phyloP scores from a whole-genome alignment of 2,113 vertebrate genomes.

The Thunnus maccoyii region DNA sequence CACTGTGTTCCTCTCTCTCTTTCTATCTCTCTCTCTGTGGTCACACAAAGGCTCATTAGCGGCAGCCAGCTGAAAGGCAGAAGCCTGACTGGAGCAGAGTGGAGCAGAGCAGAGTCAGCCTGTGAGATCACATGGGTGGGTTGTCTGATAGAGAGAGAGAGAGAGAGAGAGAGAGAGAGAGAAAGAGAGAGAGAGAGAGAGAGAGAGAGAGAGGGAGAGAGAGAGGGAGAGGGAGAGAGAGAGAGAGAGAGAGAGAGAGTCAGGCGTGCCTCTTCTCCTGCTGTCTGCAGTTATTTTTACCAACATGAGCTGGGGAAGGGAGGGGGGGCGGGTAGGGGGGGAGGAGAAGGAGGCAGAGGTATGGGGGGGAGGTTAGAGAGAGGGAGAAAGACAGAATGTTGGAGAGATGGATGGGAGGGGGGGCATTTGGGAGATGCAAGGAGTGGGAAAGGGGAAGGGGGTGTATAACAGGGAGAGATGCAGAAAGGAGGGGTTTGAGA shows the following conservation, averaged over 20 bases:
- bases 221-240: slow-evolving; percentile 65
- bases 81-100: slow-evolving; percentile 89
- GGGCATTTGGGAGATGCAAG: slow-evolving; percentile 42
- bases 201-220: slow-evolving; percentile 59
- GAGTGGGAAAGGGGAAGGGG: slow-evolving; percentile 34
- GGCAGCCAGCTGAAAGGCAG: slow-evolving; percentile 92
- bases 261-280: slow-evolving; percentile 91
- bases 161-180: slow-evolving; percentile 53
- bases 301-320: slow-evolving; percentile 85
- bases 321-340: neutral
- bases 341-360: slow-evolving; percentile 32
- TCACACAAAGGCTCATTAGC: slow-evolving; percentile 99
- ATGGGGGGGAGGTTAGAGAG: slow-evolving; percentile 24
- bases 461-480: slow-evolving; percentile 25
- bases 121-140: slow-evolving; percentile 96
- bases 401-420: slow-evolving; percentile 44
- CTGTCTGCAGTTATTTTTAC: slow-evolving; percentile 95
- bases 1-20: slow-evolving; percentile 54
- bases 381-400: slow-evolving; percentile 37
- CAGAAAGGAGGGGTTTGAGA: slow-evolving; percentile 38
- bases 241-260: slow-evolving; percentile 66
- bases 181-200: slow-evolving; percentile 58
- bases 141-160: slow-evolving; percentile 85
- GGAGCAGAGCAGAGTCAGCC: slow-evolving; percentile 88
- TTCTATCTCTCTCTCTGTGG: slow-evolving; percentile 60